phyloP scores from a whole-genome alignment of 2,113 vertebrate species.

The Odontesthes bonariensis region DNA sequence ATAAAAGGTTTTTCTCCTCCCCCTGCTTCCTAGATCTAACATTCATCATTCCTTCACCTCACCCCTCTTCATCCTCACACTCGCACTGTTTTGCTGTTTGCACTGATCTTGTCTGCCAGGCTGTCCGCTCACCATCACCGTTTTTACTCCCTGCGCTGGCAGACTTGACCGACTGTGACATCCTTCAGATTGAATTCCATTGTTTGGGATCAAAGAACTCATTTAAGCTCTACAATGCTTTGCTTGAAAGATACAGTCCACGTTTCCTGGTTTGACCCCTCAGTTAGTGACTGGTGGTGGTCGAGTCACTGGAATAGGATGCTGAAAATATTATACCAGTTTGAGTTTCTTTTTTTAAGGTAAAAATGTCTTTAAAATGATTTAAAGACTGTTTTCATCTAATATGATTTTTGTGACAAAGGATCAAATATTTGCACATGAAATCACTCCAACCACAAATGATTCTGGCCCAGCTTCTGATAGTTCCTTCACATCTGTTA shows the following conservation, averaged over 20 bases:
- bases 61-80: conserved; percentile 20
- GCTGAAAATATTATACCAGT: conserved; percentile 1
- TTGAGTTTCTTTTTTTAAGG: neutral
- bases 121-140: conserved; percentile 3
- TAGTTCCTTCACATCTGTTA: neutral
- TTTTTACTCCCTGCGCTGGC: conserved; percentile 25
- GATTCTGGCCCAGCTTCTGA: neutral
- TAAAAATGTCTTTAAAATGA: neutral
- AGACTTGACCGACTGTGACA: conserved; percentile 59
- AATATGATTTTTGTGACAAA: neutral
- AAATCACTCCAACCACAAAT: neutral
- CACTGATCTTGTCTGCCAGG: conserved; percentile 32
- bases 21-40: neutral
- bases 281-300: neutral
- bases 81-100: conserved; percentile 14
- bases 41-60: neutral
- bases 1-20: neutral
- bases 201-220: conserved; percentile 26
- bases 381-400: neutral
- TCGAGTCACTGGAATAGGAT: neutral
- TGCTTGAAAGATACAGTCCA: conserved; percentile 8
- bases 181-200: conserved; percentile 53
- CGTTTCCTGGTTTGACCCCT: neutral
- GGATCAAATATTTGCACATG: no score
- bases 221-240: conserved; percentile 13